Evolutionary conservation across 2,888 invertebrate species (phyloP), one percentile per base, ranked within the genome.

Genomic region (Liposcelis brunnea): DNA sequence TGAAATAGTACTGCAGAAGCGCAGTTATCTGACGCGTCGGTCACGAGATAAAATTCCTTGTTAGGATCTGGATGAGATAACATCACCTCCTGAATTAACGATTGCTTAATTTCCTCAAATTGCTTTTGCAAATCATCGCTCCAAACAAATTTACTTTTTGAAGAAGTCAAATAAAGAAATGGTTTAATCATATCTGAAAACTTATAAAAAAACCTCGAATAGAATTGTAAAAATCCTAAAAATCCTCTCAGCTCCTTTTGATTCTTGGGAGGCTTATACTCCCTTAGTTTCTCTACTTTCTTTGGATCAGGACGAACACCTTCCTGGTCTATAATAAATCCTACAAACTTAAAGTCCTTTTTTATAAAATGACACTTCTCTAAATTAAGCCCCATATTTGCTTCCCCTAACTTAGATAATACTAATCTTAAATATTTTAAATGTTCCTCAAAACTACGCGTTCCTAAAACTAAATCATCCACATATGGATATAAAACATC

Each of bases 61-160:
- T 26, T 26, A 8, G 26, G 26, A 8, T 26, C 26, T 26, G 26
- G 26, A 26, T 26, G 26, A 26, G 5, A 6, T 15, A 44, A 16
- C 7, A 21, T 16, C 2, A 34, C 34, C 8, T 26, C 16, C 16
- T 44, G 5, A 2, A 44, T 16, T 10, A 44, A 33, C 18, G 33
- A 15, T 12, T n/a, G n/a, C 32, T 44, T 44, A n/a, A 44, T 18
- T 33, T 34, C n/a, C 10, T 44, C 34, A 16, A 44, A 44, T 3
- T 31, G 32, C 3, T 15, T 14, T 5, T 44, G 18, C 8, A 31
- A 11, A 35, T 12, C 10, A 4, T 11, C 11, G 10, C 12, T 10
- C 44, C 44, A 44, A 8, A 19, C 21, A 26, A 34, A 44, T 10
- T 32, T 44, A 2, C 26, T 21, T 3, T 21, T 21, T 31, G 19